Evolutionary conservation across 1,140 invertebrate genomes (phyloP), one percentile per base, ranked within the genome.

Genomic region (Pteromalus puparum): DNA sequence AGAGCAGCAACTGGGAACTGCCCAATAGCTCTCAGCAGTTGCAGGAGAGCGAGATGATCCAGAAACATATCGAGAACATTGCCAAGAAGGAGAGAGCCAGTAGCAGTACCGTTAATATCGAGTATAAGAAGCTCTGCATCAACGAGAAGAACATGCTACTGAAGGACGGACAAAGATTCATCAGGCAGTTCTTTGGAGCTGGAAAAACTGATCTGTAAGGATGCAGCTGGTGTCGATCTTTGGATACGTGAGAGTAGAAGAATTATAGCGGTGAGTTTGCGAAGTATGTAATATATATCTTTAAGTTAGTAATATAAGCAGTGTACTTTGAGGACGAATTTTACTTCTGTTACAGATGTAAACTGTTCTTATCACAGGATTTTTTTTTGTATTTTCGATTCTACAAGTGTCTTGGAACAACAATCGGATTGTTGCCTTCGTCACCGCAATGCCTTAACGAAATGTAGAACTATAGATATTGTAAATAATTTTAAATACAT

Each of bases 81-180:
- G 38, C 24, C 1, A 74, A 21, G 24, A 68, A 74, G 10, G 61
- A 67, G 34, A 53, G 72, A 61, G 38, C 5, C 18, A 74, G 26
- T 34, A 70, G 38, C 18, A 79, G 70, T 15, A 74, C 83, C 6
- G 76, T 80, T 28, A 75, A 75, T 15, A 67, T 84, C 28, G 34
- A 80, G 53, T 80, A 80, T 53, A 74, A 80, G 9, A 80, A 80
- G 26, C 28, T 84, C 3, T 74, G 77, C 53, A 65, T 48, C 28
- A 76, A 81, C 15, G 83, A 81, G 46, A 84, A 84, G 30, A 80
- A 81, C 38, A 81, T 76, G 48, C 67, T 68, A 1, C 34, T 84
- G 18, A 78, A 84, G 38, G 82, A 84, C n/a, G 68, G 76, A 0
- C 72, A 28, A 1, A 81, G 73, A 53, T 76, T 85, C 26, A 68